Evolutionary conservation across 2,888 invertebrate genomes (phyloP).

Genomic region (Oscheius onirici): DNA sequence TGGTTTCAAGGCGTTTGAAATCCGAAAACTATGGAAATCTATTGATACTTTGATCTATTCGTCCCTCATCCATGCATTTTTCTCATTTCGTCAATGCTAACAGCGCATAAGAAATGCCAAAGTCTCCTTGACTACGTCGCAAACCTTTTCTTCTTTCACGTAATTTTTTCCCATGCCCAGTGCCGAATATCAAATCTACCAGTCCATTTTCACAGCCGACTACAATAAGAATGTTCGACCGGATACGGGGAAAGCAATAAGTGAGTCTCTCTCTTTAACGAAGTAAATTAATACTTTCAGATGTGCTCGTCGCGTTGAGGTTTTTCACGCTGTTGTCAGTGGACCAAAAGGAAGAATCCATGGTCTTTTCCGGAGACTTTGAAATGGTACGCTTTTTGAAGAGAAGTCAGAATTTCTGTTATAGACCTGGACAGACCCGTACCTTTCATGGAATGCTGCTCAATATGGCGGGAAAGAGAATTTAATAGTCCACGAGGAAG

Average conservation of each 20-base stretch:
- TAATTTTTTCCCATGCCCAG: not conserved
- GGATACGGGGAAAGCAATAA: constrained; percentile 1
- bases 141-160: too few relatives aligned
- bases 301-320: constrained; percentile 20
- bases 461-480: not conserved
- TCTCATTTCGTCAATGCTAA: too few relatives aligned
- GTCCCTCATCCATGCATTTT: too few relatives aligned
- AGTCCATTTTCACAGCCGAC: constrained; percentile 2
- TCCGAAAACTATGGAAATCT: too few relatives aligned
- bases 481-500: constrained; percentile 4
- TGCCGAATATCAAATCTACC: constrained; percentile 17
- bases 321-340: constrained; percentile 21
- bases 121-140: too few relatives aligned
- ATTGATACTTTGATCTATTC: too few relatives aligned
- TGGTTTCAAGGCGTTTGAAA: too few relatives aligned
- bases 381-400: constrained; percentile 2
- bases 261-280: not conserved
- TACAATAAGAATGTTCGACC: constrained; percentile 34
- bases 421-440: constrained; percentile 18
- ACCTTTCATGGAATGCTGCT: constrained; percentile 1
- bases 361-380: constrained; percentile 29
- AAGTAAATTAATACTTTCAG: not conserved
- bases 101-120: too few relatives aligned
- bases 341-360: constrained; percentile 28
- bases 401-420: not conserved